Evolutionary conservation across 1,140 invertebrate genomes (phyloP).

Genomic region (Pseudomyrmex cubaensis): DNA sequence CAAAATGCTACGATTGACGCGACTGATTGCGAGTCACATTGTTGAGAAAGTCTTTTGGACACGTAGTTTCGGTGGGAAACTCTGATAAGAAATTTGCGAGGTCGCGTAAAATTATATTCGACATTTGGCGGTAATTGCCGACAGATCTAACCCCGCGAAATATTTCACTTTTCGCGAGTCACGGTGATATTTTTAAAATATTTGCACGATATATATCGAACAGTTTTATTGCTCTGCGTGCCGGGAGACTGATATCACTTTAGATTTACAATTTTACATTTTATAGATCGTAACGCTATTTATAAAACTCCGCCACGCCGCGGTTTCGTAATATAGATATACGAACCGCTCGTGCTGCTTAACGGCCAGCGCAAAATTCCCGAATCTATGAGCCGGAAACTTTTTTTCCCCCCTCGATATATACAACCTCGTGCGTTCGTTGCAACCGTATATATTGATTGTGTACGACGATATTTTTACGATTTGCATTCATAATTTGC

Average conservation of each 20-base stretch:
- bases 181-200: conserved; percentile 39
- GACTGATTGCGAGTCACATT: not conserved
- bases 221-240: not conserved
- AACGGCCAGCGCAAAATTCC: conserved; percentile 26
- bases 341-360: not conserved
- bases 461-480: not conserved
- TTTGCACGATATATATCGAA: conserved; percentile 7
- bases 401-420: not conserved
- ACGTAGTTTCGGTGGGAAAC: not conserved
- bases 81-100: not conserved
- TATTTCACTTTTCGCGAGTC: conserved; percentile 30
- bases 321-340: conserved; percentile 36
- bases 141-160: conserved; percentile 1
- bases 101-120: conserved; percentile 4
- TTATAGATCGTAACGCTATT: conserved; percentile 31
- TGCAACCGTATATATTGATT: not conserved
- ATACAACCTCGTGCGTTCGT: not conserved
- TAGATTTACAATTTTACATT: conserved; percentile 33
- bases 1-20: not conserved
- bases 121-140: not conserved
- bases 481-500: conserved; percentile 15
- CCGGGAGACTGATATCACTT: conserved; percentile 3
- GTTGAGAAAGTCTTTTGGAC: not conserved
- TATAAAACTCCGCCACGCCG: not conserved
- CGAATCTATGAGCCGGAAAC: conserved; percentile 37